Percentiles rank a stretch among this genome's conserved stretches.
Evolutionary conservation across 2,113 vertebrate genomes (phyloP).

Genomic region (Orthonyx spaldingii): DNA sequence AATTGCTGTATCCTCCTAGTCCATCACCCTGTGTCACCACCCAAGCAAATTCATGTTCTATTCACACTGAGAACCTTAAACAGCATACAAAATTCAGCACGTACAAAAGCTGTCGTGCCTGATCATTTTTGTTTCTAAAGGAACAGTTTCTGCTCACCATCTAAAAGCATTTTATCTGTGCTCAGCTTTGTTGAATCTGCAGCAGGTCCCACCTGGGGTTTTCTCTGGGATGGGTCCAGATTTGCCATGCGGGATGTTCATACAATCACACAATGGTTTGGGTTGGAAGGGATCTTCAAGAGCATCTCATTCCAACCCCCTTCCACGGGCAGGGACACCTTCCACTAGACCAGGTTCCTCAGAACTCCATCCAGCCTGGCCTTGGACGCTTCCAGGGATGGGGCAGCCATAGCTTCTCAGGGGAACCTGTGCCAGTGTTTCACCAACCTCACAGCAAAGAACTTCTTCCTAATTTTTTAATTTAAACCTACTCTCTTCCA

Average conservation of each 20-base stretch:
- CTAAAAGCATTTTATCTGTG: neutral
- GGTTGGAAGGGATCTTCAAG: neutral
- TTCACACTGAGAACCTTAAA: neutral
- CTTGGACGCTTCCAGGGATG: neutral
- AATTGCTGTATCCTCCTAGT: neutral
- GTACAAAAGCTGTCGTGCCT: neutral
- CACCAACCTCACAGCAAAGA: neutral
- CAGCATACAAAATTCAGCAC: neutral
- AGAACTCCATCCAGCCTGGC: neutral
- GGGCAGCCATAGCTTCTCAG: neutral
- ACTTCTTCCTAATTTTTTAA: neutral
- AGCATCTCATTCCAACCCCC: neutral
- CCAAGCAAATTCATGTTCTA: neutral
- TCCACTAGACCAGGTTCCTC: accelerated
- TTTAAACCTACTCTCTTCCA: neutral
- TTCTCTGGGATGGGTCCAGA: neutral
- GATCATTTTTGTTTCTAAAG: neutral
- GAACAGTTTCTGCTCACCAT: neutral
- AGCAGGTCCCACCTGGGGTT: neutral
- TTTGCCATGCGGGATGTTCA: neutral
- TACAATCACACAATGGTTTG: neutral
- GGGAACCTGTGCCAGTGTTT: neutral
- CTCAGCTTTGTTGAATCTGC: neutral
- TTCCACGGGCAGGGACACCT: neutral
- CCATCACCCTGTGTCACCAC: neutral